A percentile compares a stretch with the other conserved stretches of the same genome.
Evolutionary conservation across 2,797 vertebrate genomes (phyloP).

Genomic region (Anableps anableps): DNA sequence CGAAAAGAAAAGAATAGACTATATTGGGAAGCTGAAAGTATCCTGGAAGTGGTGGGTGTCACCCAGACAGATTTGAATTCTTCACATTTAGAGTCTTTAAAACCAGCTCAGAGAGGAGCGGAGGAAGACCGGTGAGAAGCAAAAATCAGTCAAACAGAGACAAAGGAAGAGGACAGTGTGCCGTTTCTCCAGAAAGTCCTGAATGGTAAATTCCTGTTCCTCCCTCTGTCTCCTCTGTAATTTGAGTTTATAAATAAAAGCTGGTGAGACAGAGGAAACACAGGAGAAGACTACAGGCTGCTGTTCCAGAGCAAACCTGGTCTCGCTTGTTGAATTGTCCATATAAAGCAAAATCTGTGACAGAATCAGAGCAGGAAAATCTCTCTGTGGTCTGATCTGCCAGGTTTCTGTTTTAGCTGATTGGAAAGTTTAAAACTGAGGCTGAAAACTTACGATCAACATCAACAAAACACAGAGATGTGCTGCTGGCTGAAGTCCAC

Average conservation of each 20-base stretch:
- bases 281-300: slow-evolving; percentile 29
- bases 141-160: slow-evolving; percentile 23
- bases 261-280: slow-evolving; percentile 53
- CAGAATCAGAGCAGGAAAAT: slow-evolving; percentile 24
- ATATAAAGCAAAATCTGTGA: slow-evolving; percentile 5
- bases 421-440: slow-evolving; percentile 42
- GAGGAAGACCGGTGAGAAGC: slow-evolving; percentile 66
- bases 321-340: slow-evolving; percentile 3
- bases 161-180: slow-evolving; percentile 19
- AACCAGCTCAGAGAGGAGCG: slow-evolving; percentile 59
- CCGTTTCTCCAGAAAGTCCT: slow-evolving; percentile 36
- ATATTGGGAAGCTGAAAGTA: slow-evolving; percentile 31
- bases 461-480: slow-evolving; percentile 21
- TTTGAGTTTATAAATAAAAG: slow-evolving; percentile 75
- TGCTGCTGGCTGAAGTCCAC: slow-evolving; percentile 36
- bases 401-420: slow-evolving; percentile 26
- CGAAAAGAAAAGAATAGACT: slow-evolving; percentile 28
- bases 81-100: slow-evolving; percentile 72
- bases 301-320: slow-evolving; percentile 15
- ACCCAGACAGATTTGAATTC: slow-evolving; percentile 46
- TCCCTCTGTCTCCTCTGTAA: slow-evolving; percentile 55
- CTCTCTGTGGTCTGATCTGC: slow-evolving; percentile 23
- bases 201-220: slow-evolving; percentile 19
- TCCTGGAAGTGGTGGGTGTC: slow-evolving; percentile 27
- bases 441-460: slow-evolving; percentile 23